phyloP scores from a whole-genome alignment of 2,113 vertebrate species.

The Suricata suricatta region DNA sequence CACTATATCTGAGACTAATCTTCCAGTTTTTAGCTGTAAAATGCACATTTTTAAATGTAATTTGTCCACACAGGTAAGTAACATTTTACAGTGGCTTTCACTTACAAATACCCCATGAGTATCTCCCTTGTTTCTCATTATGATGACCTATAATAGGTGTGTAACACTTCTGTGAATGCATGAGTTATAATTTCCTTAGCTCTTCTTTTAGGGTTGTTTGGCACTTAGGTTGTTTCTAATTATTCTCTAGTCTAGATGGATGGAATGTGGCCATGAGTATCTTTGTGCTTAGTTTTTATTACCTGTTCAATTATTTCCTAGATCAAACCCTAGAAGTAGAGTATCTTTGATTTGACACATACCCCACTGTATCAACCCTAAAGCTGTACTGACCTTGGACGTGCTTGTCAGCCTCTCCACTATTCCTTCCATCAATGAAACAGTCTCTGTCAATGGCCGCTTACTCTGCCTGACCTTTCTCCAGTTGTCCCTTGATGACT shows the following conservation, averaged over 20 bases:
- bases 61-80: background rate
- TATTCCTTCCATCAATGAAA: background rate
- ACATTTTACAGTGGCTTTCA: constrained; percentile 32
- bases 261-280: background rate
- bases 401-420: background rate
- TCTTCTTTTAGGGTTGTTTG: background rate
- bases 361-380: background rate
- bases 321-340: background rate
- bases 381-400: background rate
- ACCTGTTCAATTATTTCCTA: background rate
- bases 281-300: constrained; percentile 3
- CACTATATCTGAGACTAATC: background rate
- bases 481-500: background rate
- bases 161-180: background rate
- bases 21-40: background rate
- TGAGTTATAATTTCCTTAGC: background rate
- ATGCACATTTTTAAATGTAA: background rate
- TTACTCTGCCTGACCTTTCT: background rate
- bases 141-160: background rate
- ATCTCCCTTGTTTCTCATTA: background rate
- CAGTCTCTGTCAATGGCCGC: background rate
- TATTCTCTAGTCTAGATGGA: background rate
- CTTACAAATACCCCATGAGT: background rate
- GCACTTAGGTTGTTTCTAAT: constrained; percentile 4
- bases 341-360: background rate